Evolutionary conservation across 2,113 vertebrate genomes (phyloP).

Genomic region (Gorilla gorilla): DNA sequence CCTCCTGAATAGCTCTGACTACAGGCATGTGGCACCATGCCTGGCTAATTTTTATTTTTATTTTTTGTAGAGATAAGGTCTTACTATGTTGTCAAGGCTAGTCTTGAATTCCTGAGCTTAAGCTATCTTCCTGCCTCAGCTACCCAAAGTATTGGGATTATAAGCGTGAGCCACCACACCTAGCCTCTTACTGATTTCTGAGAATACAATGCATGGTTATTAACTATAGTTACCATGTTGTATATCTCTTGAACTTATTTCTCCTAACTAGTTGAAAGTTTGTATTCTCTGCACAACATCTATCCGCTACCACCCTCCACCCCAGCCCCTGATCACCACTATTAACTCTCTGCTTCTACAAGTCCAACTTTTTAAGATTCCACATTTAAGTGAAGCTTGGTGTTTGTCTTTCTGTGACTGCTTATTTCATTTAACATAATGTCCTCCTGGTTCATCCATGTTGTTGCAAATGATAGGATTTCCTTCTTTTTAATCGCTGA

Average conservation of each 20-base stretch:
- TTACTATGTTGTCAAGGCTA: too few relatives aligned
- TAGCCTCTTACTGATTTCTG: neutral
- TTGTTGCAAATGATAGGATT: neutral
- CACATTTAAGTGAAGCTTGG: neutral
- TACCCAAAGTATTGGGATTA: too few relatives aligned
- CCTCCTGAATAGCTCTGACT: too few relatives aligned
- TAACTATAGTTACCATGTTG: neutral
- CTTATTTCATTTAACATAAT: neutral
- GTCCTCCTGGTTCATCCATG: neutral
- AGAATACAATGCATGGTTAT: neutral
- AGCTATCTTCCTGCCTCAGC: too few relatives aligned
- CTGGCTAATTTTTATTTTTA: too few relatives aligned
- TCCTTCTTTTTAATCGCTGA: neutral
- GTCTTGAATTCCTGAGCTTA: too few relatives aligned
- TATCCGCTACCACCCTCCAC: rapidly evolving
- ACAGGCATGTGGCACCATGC: too few relatives aligned
- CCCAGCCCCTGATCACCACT: neutral
- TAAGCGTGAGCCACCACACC: too few relatives aligned
- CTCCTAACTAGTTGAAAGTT: neutral
- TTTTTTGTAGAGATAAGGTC: too few relatives aligned
- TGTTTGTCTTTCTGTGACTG: neutral
- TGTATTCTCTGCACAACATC: neutral
- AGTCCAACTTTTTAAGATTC: neutral
- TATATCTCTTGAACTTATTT: neutral
- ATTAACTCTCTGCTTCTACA: neutral